A percentile compares a stretch with the other conserved stretches of the same genome.
phyloP scores from a whole-genome alignment of 1,140 invertebrate genomes.

The Temnothorax curvispinosus region DNA sequence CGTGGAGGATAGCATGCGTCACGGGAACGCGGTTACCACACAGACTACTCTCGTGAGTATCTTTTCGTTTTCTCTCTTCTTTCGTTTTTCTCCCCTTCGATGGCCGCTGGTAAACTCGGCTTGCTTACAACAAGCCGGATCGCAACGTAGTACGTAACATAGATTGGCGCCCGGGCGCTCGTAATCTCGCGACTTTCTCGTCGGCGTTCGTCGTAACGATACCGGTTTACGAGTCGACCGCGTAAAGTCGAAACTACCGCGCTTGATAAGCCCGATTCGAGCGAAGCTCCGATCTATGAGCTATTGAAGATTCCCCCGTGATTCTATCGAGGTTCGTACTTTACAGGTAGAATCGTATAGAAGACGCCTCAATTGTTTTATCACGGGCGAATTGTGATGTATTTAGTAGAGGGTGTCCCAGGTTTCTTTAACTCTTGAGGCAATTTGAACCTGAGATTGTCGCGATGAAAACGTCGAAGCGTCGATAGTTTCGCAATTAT shows the following conservation, averaged over 20 bases:
- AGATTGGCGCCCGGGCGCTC: constrained; percentile 36
- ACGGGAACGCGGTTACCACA: constrained; percentile 86
- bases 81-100: neutral
- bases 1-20: constrained; percentile 85
- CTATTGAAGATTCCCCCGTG: neutral
- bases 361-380: neutral
- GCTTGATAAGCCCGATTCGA: neutral
- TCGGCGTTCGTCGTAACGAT: constrained; percentile 42
- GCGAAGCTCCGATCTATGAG: neutral
- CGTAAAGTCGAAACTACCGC: constrained; percentile 39
- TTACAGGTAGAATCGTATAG: neutral
- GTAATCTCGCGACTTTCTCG: constrained; percentile 59
- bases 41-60: constrained; percentile 91
- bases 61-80: neutral
- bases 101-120: constrained; percentile 32
- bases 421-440: neutral
- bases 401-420: neutral
- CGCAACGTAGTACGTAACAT: neutral
- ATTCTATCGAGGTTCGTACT: neutral
- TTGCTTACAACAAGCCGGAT: constrained; percentile 20
- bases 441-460: neutral
- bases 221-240: constrained; percentile 39
- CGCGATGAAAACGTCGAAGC: neutral
- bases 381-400: neutral
- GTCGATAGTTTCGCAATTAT: neutral